Conservation (phyloP, 1,140 invertebrate species). For the Cydia splendana region DNA sequence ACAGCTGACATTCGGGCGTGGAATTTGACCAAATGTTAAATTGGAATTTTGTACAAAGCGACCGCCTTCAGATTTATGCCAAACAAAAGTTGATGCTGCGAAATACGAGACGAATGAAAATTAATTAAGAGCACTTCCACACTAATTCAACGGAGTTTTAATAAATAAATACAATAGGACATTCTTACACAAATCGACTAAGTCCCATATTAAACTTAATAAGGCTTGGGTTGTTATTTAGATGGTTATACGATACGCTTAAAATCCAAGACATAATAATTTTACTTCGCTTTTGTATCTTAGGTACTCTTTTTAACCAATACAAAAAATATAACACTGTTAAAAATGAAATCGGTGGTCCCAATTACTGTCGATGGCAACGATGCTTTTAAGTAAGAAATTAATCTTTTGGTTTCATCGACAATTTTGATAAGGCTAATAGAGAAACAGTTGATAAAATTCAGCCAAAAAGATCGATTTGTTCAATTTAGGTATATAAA, state of each 20-base stretch:
- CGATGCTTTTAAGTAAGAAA: no score
- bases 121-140: constrained; percentile 20
- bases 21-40: constrained; percentile 22
- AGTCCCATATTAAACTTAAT: neutral
- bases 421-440: no score
- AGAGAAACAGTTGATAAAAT: neutral
- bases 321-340: no score
- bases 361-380: no score
- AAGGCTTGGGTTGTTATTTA: no score
- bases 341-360: no score
- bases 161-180: neutral
- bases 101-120: constrained; percentile 16
- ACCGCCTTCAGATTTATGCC: neutral
- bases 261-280: no score
- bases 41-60: constrained; percentile 13
- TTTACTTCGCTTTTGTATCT: no score
- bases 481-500: neutral
- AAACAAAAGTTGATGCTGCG: constrained; percentile 12
- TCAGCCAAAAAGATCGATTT: constrained; percentile 8
- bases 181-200: no score
- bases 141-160: neutral
- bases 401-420: no score
- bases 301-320: no score
- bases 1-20: constrained; percentile 12
- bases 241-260: no score